Evolutionary conservation across 2,888 invertebrate genomes (phyloP), one percentile per base, ranked within the genome.

Genomic region (Fragum whitleyi): DNA sequence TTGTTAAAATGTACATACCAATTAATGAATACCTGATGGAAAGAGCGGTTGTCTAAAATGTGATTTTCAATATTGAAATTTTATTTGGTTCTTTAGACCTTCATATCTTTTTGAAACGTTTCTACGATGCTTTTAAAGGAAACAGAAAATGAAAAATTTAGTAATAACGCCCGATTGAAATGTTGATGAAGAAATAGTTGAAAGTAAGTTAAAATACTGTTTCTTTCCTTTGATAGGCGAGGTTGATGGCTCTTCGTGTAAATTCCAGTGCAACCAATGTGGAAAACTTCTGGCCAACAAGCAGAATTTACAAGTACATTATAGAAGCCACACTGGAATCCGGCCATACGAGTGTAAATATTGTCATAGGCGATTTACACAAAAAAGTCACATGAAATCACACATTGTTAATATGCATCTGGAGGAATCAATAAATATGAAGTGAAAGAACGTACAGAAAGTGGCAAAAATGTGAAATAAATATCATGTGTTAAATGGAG

Each of bases 301-400:
- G 2, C 53, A 74, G 19, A 70, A 73, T 32, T 36, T 81, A 19
- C 68, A 26, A 36, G 51, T 73, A 5, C 81, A 81, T 23, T 74
- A 62, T 62, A 69, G 75, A 32, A 62, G 42, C 23, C 81, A 81
- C 21, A 77, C 73, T 1, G 70, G 68, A 29, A 39, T 29, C 11
- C 73, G 67, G 23, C 77, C 76, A 7, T 65, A 51, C 65, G 32
- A 55, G 51, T 81, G 81, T 42, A 55, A 62, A 19, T 14, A 74
- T n/a, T 81, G 81, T 26, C 23, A 39, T 9, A 79, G 70, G 29
- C 26, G 74, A 29, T 79, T 79, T 57, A 74, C 70, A n/a, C 74
- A 74, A 32, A 74, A 71, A 62, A 74, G 74, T 65, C 74, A 79
- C 21, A 57, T 72, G 57, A 57, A 59, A 29, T 59, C 59, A 6